Evolutionary conservation across 1,140 invertebrate species (phyloP), one percentile per base, ranked within the genome.

Genomic region (Zaprionus camerounensis): DNA sequence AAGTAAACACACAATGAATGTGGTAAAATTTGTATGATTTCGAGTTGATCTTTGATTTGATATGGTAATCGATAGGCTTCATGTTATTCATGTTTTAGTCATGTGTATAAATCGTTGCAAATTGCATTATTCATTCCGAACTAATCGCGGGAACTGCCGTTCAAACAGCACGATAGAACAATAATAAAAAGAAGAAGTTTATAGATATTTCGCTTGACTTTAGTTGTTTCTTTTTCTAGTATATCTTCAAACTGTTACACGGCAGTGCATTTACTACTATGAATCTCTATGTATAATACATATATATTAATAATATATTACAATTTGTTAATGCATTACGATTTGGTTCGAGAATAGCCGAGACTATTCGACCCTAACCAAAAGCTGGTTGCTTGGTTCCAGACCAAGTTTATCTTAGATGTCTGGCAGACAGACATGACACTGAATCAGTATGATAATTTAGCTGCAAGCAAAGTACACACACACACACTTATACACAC

Each of bases 401-500:
- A 67, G 70, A 46, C 70, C 63, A 38, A 59, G 44, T 49, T 71
- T 20, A 71, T 36, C 28, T 56, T 5, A 49, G 44, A 49, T 49
- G 44, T 49, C 44, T 57, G 67, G 34, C 71, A 71, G 69, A 49
- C 71, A 71, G 69, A 49, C 34, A 53, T 31, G 28, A 78, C 64
- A 75, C 74, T 75, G 70, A 83, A 83, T 63, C 82, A 85, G 81
- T 85, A 85, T 77, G 62, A 86, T 67, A 87, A 74, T 78, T 88
- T 87, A 88, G 83, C 83, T 88, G 78, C 81, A 83, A 88, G 81
- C 81, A 80, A 69, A 57, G 46, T 68, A 76, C 67, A 76, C 55
- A 76, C 59, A 71, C 64, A 68, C 51, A 70, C 20, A 61, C 71
- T 66, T n/a, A n/a, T n/a, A n/a, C n/a, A n/a, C 46, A 66, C 46